Conservation (phyloP, 1,140 invertebrate species). For the Lasioglossum baleicum region DNA sequence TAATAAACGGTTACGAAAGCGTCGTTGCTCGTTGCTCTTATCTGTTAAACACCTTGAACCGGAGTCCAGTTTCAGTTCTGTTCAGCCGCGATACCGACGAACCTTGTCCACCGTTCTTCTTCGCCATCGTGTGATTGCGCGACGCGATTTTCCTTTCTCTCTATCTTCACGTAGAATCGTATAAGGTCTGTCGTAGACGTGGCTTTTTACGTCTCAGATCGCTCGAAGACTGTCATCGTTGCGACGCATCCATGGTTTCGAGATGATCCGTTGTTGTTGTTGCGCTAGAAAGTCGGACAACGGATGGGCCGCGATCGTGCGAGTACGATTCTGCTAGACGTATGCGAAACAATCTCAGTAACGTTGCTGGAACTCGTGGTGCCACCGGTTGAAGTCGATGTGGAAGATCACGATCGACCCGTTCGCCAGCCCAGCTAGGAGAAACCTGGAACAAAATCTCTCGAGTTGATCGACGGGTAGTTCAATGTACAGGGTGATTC, state of each 20-base stretch:
- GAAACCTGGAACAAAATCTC: conserved; percentile 86
- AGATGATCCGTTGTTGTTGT: conserved; percentile 24
- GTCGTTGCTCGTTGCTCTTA: conserved; percentile 48
- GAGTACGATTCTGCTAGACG: conserved; percentile 44
- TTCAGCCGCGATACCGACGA: not conserved
- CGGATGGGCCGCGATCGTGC: not conserved
- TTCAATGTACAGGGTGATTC: not conserved
- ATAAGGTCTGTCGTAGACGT: not conserved
- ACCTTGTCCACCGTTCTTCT: not conserved
- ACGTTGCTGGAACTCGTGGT: conserved; percentile 98
- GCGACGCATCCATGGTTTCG: not conserved
- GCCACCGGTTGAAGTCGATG: conserved; percentile 99
- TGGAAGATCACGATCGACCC: conserved; percentile 99
- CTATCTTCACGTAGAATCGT: not conserved
- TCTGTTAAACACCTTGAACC: conserved; percentile 6
- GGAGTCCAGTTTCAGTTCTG: not conserved
- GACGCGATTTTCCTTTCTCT: not conserved
- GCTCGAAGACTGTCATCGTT: not conserved
- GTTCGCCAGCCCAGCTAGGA: conserved; percentile 96
- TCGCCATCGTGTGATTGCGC: conserved; percentile 2
- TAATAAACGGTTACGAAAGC: conserved; percentile 48
- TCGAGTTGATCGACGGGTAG: not conserved
- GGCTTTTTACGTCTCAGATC: not conserved
- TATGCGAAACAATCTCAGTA: conserved; percentile 83
- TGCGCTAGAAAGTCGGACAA: conserved; percentile 9